phyloP scores from a whole-genome alignment of 2,113 vertebrate genomes.

The Rhinichthys klamathensis region DNA sequence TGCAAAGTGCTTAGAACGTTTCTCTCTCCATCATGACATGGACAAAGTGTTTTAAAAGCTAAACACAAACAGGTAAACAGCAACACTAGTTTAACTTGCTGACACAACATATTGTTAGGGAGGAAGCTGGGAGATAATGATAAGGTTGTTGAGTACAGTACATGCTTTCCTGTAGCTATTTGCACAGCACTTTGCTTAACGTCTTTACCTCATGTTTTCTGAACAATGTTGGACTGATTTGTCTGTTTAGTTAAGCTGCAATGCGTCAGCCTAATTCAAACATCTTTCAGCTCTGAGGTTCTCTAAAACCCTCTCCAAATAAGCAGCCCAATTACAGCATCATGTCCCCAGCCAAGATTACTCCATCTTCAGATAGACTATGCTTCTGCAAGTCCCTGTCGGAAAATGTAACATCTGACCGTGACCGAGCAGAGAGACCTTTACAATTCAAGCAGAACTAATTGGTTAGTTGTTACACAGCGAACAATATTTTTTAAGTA shows the following conservation, averaged over 20 bases:
- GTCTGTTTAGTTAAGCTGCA: constrained; percentile 35
- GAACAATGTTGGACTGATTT: not conserved
- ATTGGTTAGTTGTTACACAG: constrained; percentile 21
- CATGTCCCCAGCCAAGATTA: constrained; percentile 17
- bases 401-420: constrained; percentile 2
- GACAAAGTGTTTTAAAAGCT: constrained; percentile 28
- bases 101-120: constrained; percentile 14
- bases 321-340: constrained; percentile 16
- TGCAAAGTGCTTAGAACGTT: constrained; percentile 20
- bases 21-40: not conserved
- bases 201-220: constrained; percentile 24
- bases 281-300: constrained; percentile 24
- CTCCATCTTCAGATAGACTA: not conserved
- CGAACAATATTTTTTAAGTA: not conserved
- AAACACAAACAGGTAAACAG: not conserved
- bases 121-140: constrained; percentile 17
- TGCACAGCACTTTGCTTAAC: constrained; percentile 23
- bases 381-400: not conserved
- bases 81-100: constrained; percentile 35
- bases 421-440: not conserved
- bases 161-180: constrained; percentile 5
- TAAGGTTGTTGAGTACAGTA: not conserved
- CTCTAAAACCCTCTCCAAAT: constrained; percentile 23
- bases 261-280: constrained; percentile 37
- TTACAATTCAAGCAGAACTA: not conserved